Percentiles rank a stretch among this genome's conserved stretches.
Conservation (phyloP, 1,140 invertebrate species). For the Battus philenor region DNA sequence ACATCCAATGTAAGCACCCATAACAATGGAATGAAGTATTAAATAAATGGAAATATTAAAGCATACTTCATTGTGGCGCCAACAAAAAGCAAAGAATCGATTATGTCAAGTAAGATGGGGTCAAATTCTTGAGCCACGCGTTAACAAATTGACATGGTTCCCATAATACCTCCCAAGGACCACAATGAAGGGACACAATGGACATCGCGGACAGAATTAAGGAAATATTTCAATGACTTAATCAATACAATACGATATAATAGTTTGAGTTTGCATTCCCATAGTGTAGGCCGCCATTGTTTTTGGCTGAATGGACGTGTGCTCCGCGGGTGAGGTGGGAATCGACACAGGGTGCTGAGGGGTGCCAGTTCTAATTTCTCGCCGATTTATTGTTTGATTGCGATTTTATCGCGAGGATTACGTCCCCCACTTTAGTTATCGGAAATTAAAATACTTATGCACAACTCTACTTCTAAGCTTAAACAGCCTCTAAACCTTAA, state of each 20-base stretch:
- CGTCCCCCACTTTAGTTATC: slow-evolving; percentile 38
- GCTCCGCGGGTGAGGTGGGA: slow-evolving; percentile 49
- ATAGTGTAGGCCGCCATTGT: slow-evolving; percentile 47
- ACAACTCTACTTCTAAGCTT: slow-evolving; percentile 22
- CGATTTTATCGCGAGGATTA: slow-evolving; percentile 57
- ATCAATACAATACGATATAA: slow-evolving; percentile 54
- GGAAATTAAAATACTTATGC: slow-evolving; percentile 37
- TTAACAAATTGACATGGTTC: slow-evolving; percentile 64
- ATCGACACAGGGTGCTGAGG: slow-evolving; percentile 56
- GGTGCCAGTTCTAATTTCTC: slow-evolving; percentile 49
- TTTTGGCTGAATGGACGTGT: slow-evolving; percentile 49
- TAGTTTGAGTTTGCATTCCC: slow-evolving; percentile 58
- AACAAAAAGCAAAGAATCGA: slow-evolving; percentile 48
- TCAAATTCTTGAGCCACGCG: slow-evolving; percentile 57
- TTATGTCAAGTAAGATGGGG: slow-evolving; percentile 47
- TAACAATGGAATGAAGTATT: slow-evolving; percentile 51
- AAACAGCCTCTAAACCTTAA: slow-evolving; percentile 16
- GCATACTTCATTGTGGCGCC: slow-evolving; percentile 49
- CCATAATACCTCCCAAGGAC: slow-evolving; percentile 57
- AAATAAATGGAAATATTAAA: slow-evolving; percentile 58
- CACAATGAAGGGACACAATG: slow-evolving; percentile 53
- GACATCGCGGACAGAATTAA: slow-evolving; percentile 36
- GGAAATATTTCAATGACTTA: slow-evolving; percentile 62
- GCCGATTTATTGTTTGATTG: slow-evolving; percentile 47
- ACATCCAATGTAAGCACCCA: slow-evolving; percentile 36